A percentile compares a stretch with the other conserved stretches of the same genome.
Conservation (phyloP, 2,888 invertebrate species). For the Heliconius hortense region DNA sequence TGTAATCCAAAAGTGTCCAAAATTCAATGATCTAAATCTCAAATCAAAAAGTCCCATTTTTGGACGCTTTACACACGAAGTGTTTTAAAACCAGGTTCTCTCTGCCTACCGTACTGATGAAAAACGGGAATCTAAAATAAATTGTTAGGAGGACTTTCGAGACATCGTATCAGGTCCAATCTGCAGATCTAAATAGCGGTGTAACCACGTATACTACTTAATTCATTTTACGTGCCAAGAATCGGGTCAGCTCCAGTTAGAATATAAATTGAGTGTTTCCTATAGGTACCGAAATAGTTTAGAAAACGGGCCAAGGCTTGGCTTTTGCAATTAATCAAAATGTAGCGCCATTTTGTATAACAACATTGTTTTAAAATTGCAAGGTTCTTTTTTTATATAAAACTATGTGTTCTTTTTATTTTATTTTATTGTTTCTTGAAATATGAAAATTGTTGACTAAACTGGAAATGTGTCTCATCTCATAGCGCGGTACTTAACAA, state of each 20-base stretch:
- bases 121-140: background rate
- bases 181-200: conserved; percentile 47
- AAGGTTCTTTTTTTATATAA: background rate
- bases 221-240: conserved; percentile 27
- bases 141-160: background rate
- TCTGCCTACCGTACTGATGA: background rate
- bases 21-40: too few relatives aligned
- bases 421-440: background rate
- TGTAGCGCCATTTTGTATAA: background rate
- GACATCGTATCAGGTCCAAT: background rate
- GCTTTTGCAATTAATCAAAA: conserved; percentile 5
- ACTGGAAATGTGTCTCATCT: conserved; percentile 4
- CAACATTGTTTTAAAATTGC: background rate
- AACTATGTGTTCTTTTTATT: background rate
- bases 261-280: conserved; percentile 22
- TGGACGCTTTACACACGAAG: too few relatives aligned
- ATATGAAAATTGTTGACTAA: conserved; percentile 4
- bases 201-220: conserved; percentile 49
- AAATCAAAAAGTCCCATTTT: too few relatives aligned
- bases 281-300: conserved; percentile 9
- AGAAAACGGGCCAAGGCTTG: conserved; percentile 1
- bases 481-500: background rate
- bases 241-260: conserved; percentile 21
- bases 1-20: too few relatives aligned
- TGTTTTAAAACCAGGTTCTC: background rate